Percentiles rank a stretch among this genome's conserved stretches.
phyloP scores from a whole-genome alignment of 1,140 invertebrate species.

The Cotesia typhae region DNA sequence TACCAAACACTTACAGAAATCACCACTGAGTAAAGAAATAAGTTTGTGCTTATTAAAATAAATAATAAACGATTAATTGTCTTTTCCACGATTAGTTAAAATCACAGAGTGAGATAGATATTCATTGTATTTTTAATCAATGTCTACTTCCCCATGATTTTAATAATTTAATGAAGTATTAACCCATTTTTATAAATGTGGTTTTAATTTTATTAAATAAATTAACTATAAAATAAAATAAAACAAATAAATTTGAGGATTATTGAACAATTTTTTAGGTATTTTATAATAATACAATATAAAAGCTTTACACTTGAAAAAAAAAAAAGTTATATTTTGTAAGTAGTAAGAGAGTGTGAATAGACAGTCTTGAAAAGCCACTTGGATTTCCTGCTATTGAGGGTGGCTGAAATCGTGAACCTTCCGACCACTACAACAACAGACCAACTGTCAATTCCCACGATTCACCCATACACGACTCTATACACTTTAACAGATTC shows the following conservation, averaged over 20 bases:
- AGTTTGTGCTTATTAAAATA: no score
- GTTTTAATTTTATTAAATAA: no score
- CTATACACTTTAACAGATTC: constrained; percentile 46
- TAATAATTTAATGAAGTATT: no score
- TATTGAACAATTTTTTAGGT: constrained; percentile 38
- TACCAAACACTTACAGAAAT: constrained; percentile 28
- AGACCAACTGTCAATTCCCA: constrained; percentile 59
- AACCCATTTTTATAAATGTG: no score
- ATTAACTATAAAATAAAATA: no score
- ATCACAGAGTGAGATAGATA: no score
- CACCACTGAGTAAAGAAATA: no score
- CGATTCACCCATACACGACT: constrained; percentile 54
- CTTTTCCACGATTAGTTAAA: no score
- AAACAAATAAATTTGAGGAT: constrained; percentile 34
- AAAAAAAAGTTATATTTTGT: background rate
- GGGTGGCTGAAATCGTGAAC: constrained; percentile 53
- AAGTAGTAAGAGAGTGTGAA: constrained; percentile 20
- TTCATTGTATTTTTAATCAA: no score
- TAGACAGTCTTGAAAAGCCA: constrained; percentile 51
- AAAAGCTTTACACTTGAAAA: background rate
- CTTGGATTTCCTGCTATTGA: constrained; percentile 55
- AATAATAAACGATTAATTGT: no score
- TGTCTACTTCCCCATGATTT: no score
- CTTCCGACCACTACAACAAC: constrained; percentile 58
- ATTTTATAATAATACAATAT: background rate